phyloP scores from a whole-genome alignment of 1,140 invertebrate genomes.

The Anoplolepis gracilipes region DNA sequence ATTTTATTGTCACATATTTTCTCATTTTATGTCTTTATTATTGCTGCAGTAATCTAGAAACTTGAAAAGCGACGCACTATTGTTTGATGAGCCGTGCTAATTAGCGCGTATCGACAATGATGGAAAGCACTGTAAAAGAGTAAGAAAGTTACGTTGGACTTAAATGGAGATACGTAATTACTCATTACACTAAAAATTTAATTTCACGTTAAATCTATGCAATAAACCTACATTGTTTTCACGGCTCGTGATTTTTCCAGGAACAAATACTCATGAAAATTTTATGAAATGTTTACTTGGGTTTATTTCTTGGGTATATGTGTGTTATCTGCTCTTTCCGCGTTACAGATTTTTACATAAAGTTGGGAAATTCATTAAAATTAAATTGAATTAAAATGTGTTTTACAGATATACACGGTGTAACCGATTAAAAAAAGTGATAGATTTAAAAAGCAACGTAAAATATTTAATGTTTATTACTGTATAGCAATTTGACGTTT shows the following conservation, averaged over 20 bases:
- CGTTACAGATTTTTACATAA: no score
- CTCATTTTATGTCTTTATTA: slow-evolving; percentile 18
- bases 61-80: background rate
- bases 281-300: background rate
- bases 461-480: background rate
- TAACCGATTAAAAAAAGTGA: background rate
- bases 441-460: background rate
- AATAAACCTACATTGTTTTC: slow-evolving; percentile 1
- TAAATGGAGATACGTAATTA: background rate
- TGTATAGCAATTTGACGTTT: background rate
- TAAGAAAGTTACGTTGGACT: slow-evolving; percentile 21
- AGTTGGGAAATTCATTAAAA: background rate
- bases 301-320: no score
- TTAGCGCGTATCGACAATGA: slow-evolving; percentile 6
- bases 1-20: background rate
- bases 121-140: background rate
- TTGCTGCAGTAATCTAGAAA: background rate
- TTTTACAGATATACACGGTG: background rate
- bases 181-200: background rate
- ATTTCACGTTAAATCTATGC: background rate
- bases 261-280: background rate
- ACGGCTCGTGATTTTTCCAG: background rate
- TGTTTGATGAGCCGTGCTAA: slow-evolving; percentile 17
- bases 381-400: background rate
- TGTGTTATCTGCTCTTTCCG: no score